phyloP scores from a whole-genome alignment of 2,113 vertebrate genomes.

The Astur gentilis region DNA sequence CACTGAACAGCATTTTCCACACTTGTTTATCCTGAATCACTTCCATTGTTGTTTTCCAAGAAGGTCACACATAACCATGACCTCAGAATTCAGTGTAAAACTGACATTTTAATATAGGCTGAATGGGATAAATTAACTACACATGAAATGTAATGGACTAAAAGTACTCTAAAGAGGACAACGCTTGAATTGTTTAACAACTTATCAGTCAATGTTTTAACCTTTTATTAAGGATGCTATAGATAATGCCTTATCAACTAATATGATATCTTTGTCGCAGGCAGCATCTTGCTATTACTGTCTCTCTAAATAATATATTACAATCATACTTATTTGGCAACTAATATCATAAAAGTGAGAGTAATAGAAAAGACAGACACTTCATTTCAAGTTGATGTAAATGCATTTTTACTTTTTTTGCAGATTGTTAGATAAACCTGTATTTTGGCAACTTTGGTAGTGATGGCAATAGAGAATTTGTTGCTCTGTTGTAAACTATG shows the following conservation, averaged over 20 bases:
- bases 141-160: slow-evolving; percentile 9
- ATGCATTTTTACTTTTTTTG: not conserved
- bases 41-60: slow-evolving; percentile 5
- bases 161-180: slow-evolving; percentile 3
- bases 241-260: not conserved
- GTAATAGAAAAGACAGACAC: not conserved
- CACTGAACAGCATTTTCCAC: slow-evolving; percentile 25
- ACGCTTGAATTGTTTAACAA: not conserved
- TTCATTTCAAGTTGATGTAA: not conserved
- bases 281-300: not conserved
- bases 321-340: not conserved
- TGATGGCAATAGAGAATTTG: not conserved
- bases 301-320: not conserved
- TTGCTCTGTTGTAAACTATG: not conserved
- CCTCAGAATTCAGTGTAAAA: slow-evolving; percentile 44
- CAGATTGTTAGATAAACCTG: not conserved
- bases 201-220: not conserved
- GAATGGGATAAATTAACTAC: slow-evolving; percentile 39
- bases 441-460: not conserved
- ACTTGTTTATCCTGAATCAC: slow-evolving; percentile 38
- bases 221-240: not conserved
- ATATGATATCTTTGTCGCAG: not conserved
- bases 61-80: slow-evolving; percentile 19
- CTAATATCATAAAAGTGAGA: not conserved
- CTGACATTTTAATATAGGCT: slow-evolving; percentile 30